Conservation (phyloP, 2,113 vertebrate species). For the Actinemys pallida region DNA sequence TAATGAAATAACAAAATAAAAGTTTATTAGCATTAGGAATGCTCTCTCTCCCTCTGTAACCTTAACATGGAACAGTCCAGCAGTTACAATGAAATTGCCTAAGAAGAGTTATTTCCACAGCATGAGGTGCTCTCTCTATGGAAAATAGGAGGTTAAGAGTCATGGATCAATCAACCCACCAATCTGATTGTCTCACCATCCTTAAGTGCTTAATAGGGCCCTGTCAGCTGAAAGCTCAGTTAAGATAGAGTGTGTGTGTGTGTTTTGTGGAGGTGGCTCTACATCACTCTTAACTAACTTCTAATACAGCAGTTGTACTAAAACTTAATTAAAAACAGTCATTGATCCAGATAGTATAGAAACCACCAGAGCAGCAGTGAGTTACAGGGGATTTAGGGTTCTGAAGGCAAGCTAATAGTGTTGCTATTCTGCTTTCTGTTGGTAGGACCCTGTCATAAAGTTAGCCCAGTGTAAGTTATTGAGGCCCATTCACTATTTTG, state of each 20-base stretch:
- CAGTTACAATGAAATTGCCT: slow-evolving; percentile 78
- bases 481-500: slow-evolving; percentile 47
- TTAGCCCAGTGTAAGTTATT: slow-evolving; percentile 3
- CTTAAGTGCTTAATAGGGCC: slow-evolving; percentile 61
- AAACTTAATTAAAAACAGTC: slow-evolving; percentile 52
- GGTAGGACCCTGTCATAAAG: slow-evolving; percentile 37
- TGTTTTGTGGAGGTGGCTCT: neutral
- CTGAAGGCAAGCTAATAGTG: slow-evolving; percentile 50
- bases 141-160: slow-evolving; percentile 71
- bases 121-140: slow-evolving; percentile 72
- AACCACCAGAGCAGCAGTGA: slow-evolving; percentile 52
- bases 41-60: slow-evolving; percentile 76
- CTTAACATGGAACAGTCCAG: slow-evolving; percentile 73
- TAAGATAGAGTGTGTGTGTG: neutral
- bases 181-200: slow-evolving; percentile 69
- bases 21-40: slow-evolving; percentile 76
- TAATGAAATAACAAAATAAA: slow-evolving; percentile 71
- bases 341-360: slow-evolving; percentile 65
- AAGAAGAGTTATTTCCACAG: slow-evolving; percentile 76
- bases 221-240: slow-evolving; percentile 27
- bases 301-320: slow-evolving; percentile 58
- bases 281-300: slow-evolving; percentile 35
- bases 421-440: slow-evolving; percentile 43
- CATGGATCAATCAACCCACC: slow-evolving; percentile 57
- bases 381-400: slow-evolving; percentile 52